Evolutionary conservation across 1,140 invertebrate genomes (phyloP), one percentile per base, ranked within the genome.

Genomic region (Drosophila lacteicornis): DNA sequence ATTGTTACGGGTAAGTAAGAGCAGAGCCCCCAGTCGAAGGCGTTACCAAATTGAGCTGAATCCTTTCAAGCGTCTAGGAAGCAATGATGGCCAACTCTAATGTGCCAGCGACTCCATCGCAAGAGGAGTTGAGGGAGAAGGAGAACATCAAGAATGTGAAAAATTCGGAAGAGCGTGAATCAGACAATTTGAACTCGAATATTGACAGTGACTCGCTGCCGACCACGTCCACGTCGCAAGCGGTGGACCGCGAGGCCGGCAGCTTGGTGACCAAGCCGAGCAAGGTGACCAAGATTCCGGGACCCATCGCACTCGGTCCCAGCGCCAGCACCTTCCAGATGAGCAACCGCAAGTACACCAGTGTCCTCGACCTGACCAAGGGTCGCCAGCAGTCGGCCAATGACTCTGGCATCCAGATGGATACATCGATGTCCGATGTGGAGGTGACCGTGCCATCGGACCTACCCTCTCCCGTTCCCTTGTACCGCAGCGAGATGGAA

Each of bases 1-100:
- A 86, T 82, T 79, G 69, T 79, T 45, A 59, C 65, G 75, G 75
- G 82, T 85, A 79, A 82, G 82, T 76, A 55, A 11, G 30, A 49
- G 38, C 42, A 43, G 19, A 36, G 25, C 22, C 19, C 22, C 19
- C 1, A 19, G n/a, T 30, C 36, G 38, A 58, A 15, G 51, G 19
- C 51, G 7, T 22, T 38, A 55, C 38, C 7, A 67, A 55, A 45
- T 53, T 68, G 38, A 60, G 63, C 60, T 30, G 15, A 25, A 25
- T 38, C 30, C 36, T 51, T 49, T 30, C 36, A 15, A 22, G 55
- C 36, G 13, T 36, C 27, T 36, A 73, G 59, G 47, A 79, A 77
- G 60, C 49, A 59, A 74, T 17, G 38, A 87, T 87, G 83, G 76
- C 83, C 68, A 80, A 65, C 55, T 76, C 76, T 42, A 69, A 87